phyloP scores from a whole-genome alignment of 2,888 invertebrate genomes.

The Tetanocera ferruginea region DNA sequence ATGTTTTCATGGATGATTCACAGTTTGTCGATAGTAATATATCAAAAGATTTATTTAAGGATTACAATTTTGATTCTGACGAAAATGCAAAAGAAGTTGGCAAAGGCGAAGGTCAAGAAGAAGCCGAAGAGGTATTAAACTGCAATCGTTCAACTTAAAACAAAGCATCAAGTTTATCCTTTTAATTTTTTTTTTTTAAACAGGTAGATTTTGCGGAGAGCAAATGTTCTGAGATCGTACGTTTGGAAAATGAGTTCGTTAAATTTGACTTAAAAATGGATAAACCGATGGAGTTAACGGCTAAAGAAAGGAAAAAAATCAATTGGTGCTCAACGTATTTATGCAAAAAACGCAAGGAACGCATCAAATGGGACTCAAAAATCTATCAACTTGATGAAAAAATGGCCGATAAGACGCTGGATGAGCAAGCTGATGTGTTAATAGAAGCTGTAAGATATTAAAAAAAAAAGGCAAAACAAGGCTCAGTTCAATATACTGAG shows the following conservation, averaged over 20 bases:
- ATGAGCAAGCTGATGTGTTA: slow-evolving; percentile 67
- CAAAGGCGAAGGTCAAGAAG: not conserved
- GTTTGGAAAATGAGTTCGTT: slow-evolving; percentile 59
- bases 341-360: slow-evolving; percentile 59
- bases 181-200: not conserved
- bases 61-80: slow-evolving; percentile 9
- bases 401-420: slow-evolving; percentile 59
- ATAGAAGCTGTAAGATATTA: slow-evolving; percentile 64
- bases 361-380: slow-evolving; percentile 67
- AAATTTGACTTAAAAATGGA: slow-evolving; percentile 59
- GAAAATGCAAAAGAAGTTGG: slow-evolving; percentile 49
- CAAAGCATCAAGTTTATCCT: not conserved
- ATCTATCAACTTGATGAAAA: slow-evolving; percentile 58
- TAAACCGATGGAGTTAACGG: slow-evolving; percentile 54
- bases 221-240: slow-evolving; percentile 61
- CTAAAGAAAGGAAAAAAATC: slow-evolving; percentile 49
- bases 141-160: not conserved
- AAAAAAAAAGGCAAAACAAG: no score
- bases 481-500: no score
- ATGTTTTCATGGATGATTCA: slow-evolving; percentile 57
- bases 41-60: slow-evolving; percentile 41
- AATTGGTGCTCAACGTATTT: slow-evolving; percentile 64
- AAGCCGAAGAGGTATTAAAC: not conserved
- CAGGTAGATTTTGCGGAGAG: slow-evolving; percentile 58
- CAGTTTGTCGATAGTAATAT: slow-evolving; percentile 43